Conservation (phyloP, 2,888 invertebrate genomes). For the Schizaphis graminum region DNA sequence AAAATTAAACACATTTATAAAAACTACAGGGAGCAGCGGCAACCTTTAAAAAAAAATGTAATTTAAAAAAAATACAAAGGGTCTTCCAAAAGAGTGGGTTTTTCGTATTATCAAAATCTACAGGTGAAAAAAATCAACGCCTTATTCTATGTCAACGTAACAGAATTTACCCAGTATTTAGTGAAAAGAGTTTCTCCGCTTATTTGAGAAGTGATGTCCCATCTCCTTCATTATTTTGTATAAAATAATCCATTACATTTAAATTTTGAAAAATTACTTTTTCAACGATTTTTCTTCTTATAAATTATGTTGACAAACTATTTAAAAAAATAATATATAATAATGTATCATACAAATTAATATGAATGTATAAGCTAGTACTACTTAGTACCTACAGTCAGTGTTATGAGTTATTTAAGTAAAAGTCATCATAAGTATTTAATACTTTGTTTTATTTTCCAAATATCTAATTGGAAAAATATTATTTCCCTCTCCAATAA, state of each 20-base stretch:
- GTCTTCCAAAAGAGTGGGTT: neutral
- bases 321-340: neutral
- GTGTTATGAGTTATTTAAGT: too few relatives aligned
- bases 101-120: neutral
- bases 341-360: neutral
- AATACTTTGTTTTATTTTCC: too few relatives aligned
- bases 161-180: neutral
- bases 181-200: too few relatives aligned
- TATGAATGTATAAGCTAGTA: neutral
- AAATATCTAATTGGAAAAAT: too few relatives aligned
- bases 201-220: neutral
- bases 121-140: neutral
- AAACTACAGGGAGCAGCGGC: neutral
- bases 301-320: neutral
- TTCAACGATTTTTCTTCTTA: neutral
- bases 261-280: neutral
- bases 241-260: neutral
- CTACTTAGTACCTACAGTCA: too few relatives aligned
- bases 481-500: too few relatives aligned
- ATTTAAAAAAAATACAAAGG: neutral
- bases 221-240: neutral
- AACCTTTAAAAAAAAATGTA: neutral
- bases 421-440: too few relatives aligned
- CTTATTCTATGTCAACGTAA: neutral
- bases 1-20: neutral